Percentiles rank a stretch among this genome's conserved stretches.
These are phyloP conservation scores for Pangasianodon hypophthalmus DNA, from an alignment of 2,113 vertebrate genomes.

Conservation along the genomic window DNA sequence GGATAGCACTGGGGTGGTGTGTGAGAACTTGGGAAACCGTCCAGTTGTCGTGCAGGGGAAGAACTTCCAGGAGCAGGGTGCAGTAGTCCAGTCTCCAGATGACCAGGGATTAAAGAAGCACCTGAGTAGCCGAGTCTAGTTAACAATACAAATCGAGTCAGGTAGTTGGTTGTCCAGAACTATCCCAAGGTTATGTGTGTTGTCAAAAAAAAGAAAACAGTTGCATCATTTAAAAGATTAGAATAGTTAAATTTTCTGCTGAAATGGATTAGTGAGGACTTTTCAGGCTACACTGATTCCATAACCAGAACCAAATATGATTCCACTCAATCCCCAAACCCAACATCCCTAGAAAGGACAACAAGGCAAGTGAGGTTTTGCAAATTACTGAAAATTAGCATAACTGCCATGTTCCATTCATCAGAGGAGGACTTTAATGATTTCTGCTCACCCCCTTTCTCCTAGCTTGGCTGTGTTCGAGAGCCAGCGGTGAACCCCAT, in stretches of 20 bases:
- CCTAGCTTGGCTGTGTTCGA: slow-evolving; percentile 75
- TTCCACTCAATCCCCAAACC: slow-evolving; percentile 61
- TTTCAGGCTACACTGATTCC: background rate
- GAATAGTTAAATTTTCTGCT: background rate
- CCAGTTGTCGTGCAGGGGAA: background rate
- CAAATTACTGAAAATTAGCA: slow-evolving; percentile 83
- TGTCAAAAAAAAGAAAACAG: background rate
- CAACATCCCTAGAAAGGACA: slow-evolving; percentile 68
- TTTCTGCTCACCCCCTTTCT: slow-evolving; percentile 77
- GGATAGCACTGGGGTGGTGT: background rate
- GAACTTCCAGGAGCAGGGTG: background rate
- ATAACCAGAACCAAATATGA: slow-evolving; percentile 30
- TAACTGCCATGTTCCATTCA: slow-evolving; percentile 88
- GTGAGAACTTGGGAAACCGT: background rate
- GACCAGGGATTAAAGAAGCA: background rate
- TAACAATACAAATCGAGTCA: background rate
- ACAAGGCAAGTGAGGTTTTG: slow-evolving; percentile 61
- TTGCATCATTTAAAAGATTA: background rate
- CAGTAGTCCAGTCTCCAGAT: background rate
- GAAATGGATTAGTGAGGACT: background rate
- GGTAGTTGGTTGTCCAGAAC: background rate
- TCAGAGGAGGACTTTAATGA: slow-evolving; percentile 77
- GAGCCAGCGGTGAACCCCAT: slow-evolving; percentile 81
- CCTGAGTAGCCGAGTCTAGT: background rate
- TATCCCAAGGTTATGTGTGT: background rate